Evolutionary conservation across 2,113 vertebrate species (phyloP), one percentile per base, ranked within the genome.

Genomic region (Eublepharis macularius): DNA sequence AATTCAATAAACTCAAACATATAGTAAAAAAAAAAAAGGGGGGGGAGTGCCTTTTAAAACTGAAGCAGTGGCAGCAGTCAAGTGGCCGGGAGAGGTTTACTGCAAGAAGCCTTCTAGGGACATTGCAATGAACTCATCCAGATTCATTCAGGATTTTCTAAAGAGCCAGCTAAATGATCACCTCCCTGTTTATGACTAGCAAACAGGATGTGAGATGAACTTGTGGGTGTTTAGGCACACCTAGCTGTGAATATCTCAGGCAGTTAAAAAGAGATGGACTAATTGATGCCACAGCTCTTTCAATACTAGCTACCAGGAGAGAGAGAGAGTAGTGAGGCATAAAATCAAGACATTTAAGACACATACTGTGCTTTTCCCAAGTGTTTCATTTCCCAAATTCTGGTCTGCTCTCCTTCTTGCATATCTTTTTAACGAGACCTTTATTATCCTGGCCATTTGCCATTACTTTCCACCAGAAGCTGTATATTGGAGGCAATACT

Each of bases 351-450:
- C 47, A 24, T 80, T 86, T 65, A 47, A 57, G 79, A 78, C 84
- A 29, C 1, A 76, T n/a, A 43, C 41, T 0, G 47, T 70, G 86
- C 45, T 0, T 68, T 86, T 86, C 91, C 63, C 24, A 81, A 82
- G 41, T 90, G 65, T 94, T 94, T 92, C 86, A 86, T 92, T 93
- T 94, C 80, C 82, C 77, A 79, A 0, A 65, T 75, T 79, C 81
- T n/a, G n/a, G 60, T 45, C 80, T 45, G 54, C 80, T 66, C 91
- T 86, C 90, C 74, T 86, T 86, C 65, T 47, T 86, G 57, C 9
- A 13, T 2, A 49, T 91, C 3, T 80, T 39, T 80, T 14, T 90
- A 90, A 94, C 78, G 83, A 51, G 75, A 76, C 14, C 19, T 24
- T 10, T 45, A 80, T 80, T 72, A 49, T 8, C 51, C 87, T 92